Percentiles rank a stretch among this genome's conserved stretches.
phyloP scores from a whole-genome alignment of 2,888 invertebrate species.

The Rutpela maculata region DNA sequence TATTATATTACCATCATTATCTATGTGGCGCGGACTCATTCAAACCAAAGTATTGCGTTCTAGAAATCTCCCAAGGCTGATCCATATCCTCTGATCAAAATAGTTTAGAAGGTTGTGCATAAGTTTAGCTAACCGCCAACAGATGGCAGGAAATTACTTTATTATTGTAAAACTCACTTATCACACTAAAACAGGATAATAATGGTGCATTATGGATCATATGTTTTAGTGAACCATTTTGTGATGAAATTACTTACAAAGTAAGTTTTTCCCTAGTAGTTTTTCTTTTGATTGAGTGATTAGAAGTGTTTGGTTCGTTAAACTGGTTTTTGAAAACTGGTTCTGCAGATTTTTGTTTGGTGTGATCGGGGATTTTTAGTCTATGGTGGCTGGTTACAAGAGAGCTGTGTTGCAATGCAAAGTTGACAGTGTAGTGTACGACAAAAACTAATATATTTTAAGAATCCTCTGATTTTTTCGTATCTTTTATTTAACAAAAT shows the following conservation, averaged over 20 bases:
- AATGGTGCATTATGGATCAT: conserved; percentile 67
- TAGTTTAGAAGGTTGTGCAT: not conserved
- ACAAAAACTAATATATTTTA: conserved; percentile 51
- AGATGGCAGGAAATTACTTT: conserved; percentile 55
- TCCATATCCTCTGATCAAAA: not conserved
- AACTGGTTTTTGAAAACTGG: conserved; percentile 59
- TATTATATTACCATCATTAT: conserved; percentile 1
- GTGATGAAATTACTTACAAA: conserved; percentile 53
- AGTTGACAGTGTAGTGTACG: conserved; percentile 64
- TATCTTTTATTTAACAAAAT: conserved; percentile 46
- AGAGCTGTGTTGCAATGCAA: conserved; percentile 61
- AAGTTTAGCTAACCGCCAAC: conserved; percentile 1
- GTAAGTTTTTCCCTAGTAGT: conserved; percentile 57
- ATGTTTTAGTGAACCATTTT: conserved; percentile 63
- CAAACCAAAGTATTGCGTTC: not conserved
- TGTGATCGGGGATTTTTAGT: conserved; percentile 69
- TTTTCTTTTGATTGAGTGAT: conserved; percentile 28
- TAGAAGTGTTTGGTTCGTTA: conserved; percentile 36
- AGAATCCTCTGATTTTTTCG: conserved; percentile 47
- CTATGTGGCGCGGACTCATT: conserved; percentile 12
- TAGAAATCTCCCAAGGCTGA: conserved; percentile 28
- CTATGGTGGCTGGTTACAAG: conserved; percentile 53
- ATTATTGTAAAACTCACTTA: conserved; percentile 64
- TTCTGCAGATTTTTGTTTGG: conserved; percentile 65
- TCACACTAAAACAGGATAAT: conserved; percentile 62